These are phyloP conservation scores for Isichthys henryi DNA, from an alignment of 2,113 vertebrate species.

Conservation along the genomic window DNA sequence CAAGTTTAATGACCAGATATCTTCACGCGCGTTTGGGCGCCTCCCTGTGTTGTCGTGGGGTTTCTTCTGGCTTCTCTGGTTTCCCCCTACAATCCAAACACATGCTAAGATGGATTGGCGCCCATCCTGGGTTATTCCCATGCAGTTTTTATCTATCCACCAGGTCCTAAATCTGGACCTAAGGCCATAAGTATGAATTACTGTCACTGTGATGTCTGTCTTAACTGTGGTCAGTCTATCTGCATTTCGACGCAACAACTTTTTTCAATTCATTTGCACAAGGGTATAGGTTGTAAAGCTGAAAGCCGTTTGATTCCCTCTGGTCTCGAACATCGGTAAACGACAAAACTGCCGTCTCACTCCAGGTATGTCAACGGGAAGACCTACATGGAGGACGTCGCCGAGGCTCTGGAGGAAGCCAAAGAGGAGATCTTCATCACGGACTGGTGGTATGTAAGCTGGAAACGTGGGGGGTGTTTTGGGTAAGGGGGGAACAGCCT, in stretches of 20 bases:
- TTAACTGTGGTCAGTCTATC: neutral
- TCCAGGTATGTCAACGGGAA: conserved; percentile 85
- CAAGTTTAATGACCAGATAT: neutral
- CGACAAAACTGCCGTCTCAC: neutral
- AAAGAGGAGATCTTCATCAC: conserved; percentile 97
- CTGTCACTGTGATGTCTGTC: neutral
- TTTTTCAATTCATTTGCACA: neutral
- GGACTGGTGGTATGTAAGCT: conserved; percentile 86
- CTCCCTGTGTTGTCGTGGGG: no score
- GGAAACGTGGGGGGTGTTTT: neutral
- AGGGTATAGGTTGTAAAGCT: neutral
- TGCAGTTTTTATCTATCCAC: neutral
- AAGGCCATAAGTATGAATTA: neutral
- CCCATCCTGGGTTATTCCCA: neutral
- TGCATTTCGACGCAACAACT: neutral
- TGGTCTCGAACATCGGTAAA: neutral
- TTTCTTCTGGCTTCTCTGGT: no score
- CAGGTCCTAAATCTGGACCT: neutral
- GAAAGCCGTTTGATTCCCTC: neutral
- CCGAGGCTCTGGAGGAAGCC: conserved; percentile 85
- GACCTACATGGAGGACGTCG: conserved; percentile 90
- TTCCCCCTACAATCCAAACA: no score
- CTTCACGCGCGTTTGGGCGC: neutral
- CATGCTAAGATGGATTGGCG: neutral
- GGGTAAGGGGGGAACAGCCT: neutral